Evolutionary conservation across 2,888 invertebrate species (phyloP).

Genomic region (Choristoneura rosaceana): DNA sequence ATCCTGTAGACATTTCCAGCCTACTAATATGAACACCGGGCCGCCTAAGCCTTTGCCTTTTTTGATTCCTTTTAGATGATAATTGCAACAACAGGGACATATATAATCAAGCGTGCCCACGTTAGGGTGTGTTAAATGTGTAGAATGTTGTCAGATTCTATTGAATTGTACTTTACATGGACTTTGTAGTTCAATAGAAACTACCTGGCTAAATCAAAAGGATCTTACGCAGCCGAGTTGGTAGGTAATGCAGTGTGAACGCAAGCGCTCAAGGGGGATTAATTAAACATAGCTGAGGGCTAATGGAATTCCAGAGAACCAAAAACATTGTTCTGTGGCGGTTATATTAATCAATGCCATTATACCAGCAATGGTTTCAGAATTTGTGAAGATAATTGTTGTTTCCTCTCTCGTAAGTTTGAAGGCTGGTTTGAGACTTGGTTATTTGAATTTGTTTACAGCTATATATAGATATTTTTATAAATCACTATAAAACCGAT

Average conservation of each 20-base stretch:
- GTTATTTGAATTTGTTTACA: neutral
- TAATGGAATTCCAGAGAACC: conserved; percentile 17
- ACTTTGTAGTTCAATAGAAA: neutral
- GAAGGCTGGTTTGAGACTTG: neutral
- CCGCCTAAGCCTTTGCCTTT: too few species aligned
- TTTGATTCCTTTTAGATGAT: too few species aligned
- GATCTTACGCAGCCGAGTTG: neutral
- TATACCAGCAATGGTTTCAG: neutral
- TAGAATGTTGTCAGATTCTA: too few species aligned
- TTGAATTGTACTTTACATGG: too few species aligned
- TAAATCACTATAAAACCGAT: too few species aligned
- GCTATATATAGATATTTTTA: too few species aligned
- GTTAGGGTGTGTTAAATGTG: too few species aligned
- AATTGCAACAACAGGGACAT: too few species aligned
- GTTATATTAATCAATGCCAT: conserved; percentile 1
- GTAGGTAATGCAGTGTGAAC: conserved; percentile 12
- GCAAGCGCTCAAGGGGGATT: neutral
- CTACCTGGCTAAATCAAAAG: neutral
- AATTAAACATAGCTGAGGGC: conserved; percentile 7
- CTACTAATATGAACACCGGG: too few species aligned
- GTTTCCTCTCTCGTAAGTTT: neutral
- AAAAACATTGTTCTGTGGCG: neutral
- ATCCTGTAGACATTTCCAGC: too few species aligned
- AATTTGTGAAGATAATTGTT: neutral
- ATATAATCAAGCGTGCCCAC: too few species aligned